Evolutionary conservation across 2,797 vertebrate genomes (phyloP), one percentile per base, ranked within the genome.

Genomic region (Cheirogaleus major): DNA sequence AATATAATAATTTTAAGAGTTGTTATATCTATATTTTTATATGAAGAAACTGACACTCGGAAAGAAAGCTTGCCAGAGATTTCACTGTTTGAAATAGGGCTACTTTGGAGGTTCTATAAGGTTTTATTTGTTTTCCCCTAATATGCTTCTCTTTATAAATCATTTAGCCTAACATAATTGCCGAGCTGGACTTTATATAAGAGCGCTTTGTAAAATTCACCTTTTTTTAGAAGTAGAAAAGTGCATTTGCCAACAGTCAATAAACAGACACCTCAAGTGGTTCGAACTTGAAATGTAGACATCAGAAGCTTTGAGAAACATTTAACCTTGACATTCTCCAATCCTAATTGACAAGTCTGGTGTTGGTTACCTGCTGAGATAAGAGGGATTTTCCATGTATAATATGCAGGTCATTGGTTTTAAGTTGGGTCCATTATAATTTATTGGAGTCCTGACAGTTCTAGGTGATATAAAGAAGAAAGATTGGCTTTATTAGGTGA

Each of bases 401-500:
- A 97, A 97, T 97, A 48, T 89, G 70, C 95, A 97, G 93, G 95
- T 96, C 96, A 97, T 88, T 97, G 94, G 91, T 78, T 98, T 98
- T 95, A 95, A 95, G 41, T 92, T 72, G 91, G 32, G 55, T 59
- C 65, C 27, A 32, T 97, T 97, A 79, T 95, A 97, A 96, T 98
- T 97, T 97, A 97, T 91, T 38, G 90, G 63, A 86, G 61, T 93
- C 94, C 70, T 96, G 95, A 93, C 96, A 97, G 96, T 96, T 92
- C 97, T 98, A 70, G 61, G 23, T 92, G 92, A 90, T 80, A 89
- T 91, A 95, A 98, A 97, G 89, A 94, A 90, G 96, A 92, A 96
- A 97, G 69, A 96, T 95, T 94, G 70, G 91, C 95, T 97, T 95
- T 97, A 95, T 97, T 97, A 98, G 97, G 94, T 93, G 93, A 98